Evolutionary conservation across 2,797 vertebrate genomes (phyloP), one percentile per base, ranked within the genome.

Genomic region (Potorous gilbertii): DNA sequence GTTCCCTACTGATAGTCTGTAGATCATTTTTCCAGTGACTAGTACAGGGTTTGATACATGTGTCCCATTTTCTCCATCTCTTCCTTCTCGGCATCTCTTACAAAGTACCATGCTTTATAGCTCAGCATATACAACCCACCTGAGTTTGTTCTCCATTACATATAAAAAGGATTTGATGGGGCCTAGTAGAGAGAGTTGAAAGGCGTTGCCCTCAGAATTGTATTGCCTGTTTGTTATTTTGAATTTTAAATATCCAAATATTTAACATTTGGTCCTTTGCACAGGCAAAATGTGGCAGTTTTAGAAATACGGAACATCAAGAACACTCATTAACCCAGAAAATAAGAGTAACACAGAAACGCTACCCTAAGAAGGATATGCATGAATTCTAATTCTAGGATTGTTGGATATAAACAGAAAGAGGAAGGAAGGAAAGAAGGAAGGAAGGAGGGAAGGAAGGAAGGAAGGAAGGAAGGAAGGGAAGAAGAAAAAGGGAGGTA

Each of bases 101-200:
- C 90, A 93, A 94, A 95, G 29, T 34, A 91, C 91, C 90, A 92
- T 96, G 34, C 95, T 96, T 93, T 94, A 92, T 93, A 95, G 90
- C 16, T 21, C 91, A 93, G 93, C 9, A 59, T 50, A 96, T 54
- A 94, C 8, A 97, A 96, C 91, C 31, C 13, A 94, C 94, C 94
- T 96, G n/a, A 50, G 56, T 96, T 92, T 95, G 0, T 81, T 96
- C 66, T 95, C 90, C 93, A 96, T 92, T 50, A 40, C 31, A 96
- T 95, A 90, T 81, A 96, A 96, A 57, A 91, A 54, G 90, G 66
- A 96, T 59, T 34, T 93, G 92, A 56, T 96, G 96, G 74, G 28
- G 56, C 27, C 93, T 3, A 0, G 92, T 13, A 91, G n/a, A 96
- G 46, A 56, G 56, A 96, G 95, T 34, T 97, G 62, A 93, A 97